phyloP scores from a whole-genome alignment of 2,888 invertebrate genomes.

The Papilio gigon region DNA sequence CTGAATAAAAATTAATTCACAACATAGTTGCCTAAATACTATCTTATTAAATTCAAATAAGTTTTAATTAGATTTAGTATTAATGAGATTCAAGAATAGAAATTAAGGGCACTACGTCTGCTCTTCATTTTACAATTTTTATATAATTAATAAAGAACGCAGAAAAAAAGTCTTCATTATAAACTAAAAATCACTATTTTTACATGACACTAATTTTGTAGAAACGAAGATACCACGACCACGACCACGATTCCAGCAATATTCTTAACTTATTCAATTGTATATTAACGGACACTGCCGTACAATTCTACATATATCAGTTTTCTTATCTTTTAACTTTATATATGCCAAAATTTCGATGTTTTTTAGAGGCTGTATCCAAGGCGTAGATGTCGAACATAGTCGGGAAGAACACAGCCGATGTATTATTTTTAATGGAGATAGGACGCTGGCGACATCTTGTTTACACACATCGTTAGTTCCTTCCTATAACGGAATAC shows the following conservation, averaged over 20 bases:
- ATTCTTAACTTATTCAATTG: too few species aligned
- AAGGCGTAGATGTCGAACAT: too few species aligned
- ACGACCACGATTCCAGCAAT: too few species aligned
- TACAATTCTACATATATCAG: too few species aligned
- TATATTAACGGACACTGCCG: too few species aligned
- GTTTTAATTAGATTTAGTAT: constrained; percentile 8
- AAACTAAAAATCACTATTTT: neutral
- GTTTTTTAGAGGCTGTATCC: too few species aligned
- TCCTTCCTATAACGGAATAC: neutral
- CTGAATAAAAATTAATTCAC: neutral
- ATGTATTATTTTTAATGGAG: too few species aligned
- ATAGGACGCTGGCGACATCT: too few species aligned
- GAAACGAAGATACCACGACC: too few species aligned
- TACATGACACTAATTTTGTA: neutral
- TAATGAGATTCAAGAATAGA: constrained; percentile 12
- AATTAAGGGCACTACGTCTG: constrained; percentile 7
- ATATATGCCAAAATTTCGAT: too few species aligned
- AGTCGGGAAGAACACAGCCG: too few species aligned
- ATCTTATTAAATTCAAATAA: constrained; percentile 2
- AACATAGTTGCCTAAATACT: constrained; percentile 7
- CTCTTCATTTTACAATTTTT: neutral
- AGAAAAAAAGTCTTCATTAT: neutral
- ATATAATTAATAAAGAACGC: neutral
- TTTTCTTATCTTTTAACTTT: too few species aligned
- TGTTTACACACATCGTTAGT: neutral